Base-by-base conservation (phyloP, 2,797 vertebrate genomes). In the Discoglossus pictus region DNA sequence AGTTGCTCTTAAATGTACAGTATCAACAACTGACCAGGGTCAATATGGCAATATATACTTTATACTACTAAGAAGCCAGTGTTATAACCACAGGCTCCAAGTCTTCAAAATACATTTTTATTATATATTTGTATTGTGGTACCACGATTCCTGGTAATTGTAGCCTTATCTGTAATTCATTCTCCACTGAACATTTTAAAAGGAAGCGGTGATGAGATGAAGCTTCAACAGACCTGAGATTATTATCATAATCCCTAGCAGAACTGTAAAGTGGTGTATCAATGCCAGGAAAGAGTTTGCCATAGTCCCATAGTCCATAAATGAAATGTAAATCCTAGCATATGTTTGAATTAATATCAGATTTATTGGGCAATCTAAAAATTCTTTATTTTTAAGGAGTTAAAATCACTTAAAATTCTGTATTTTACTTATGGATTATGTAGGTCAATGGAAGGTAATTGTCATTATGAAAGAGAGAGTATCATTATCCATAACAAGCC, bases 321-420 rank as follows among this genome's bases (percentile, higher is more conserved):
- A 70, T 50, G 24, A 27, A 56, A 62, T 62, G 66, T 38, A 69
- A 70, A 70, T 56, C 38, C 35, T 15, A 64, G 54, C 52, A 58
- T 71, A 71, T 71, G 68, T 58, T 58, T 51, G 44, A 71, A 58
- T 64, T 58, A 64, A 64, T 64, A 70, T 71, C 61, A 50, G 20
- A 58, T 20, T 43, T 59, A 51, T 64, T 36, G 50, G 53, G 35
- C 68, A 56, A 63, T 58, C 44, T 52, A 43, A 35, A 48, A 70
- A 63, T 63, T 70, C 35, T 52, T 70, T 10, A 9, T 36, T 50
- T 43, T 50, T 21, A 17, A 31, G n/a, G 18, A 71, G 51, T 23
- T 27, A 50, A 36, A 51, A 56, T 18, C n/a, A 51, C 25, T 25
- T 47, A 42, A 21, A 63, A 63, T 64, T 56, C 55, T 58, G 58